These are phyloP conservation scores for Sclerurus mexicanus DNA, from an alignment of 2,113 vertebrate genomes.

Conservation along the genomic window DNA sequence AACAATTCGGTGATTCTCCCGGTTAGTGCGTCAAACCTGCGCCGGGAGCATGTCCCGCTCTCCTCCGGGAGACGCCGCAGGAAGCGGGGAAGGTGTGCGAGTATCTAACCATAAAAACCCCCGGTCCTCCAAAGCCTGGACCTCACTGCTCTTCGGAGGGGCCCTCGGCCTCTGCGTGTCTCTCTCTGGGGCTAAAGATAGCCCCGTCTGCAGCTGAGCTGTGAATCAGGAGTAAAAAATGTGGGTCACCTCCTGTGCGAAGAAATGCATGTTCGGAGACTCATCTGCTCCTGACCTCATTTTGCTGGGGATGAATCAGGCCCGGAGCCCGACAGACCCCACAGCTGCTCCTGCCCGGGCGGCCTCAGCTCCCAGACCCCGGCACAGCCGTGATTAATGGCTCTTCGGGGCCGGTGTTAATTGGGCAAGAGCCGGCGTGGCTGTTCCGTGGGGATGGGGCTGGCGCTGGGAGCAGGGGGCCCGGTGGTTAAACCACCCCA, in stretches of 20 bases:
- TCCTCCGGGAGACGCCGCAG: accelerated
- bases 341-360: neutral
- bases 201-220: constrained; percentile 50
- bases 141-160: neutral
- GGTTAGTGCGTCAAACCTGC: neutral
- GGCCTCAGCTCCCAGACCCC: neutral
- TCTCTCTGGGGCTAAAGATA: constrained; percentile 49
- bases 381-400: neutral
- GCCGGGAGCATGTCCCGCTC: neutral
- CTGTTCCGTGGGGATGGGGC: neutral
- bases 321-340: neutral
- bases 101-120: neutral
- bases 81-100: neutral
- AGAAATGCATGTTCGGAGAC: neutral
- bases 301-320: neutral
- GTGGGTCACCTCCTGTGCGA: constrained; percentile 52
- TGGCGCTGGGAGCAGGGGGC: neutral
- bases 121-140: neutral
- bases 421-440: neutral
- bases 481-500: accelerated
- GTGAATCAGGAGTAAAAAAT: constrained; percentile 68
- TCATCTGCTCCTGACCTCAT: constrained; percentile 19
- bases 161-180: neutral
- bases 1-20: neutral
- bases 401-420: neutral